These are phyloP conservation scores for Eupithecia exiguata DNA, from an alignment of 2,888 invertebrate species.

Conservation along the genomic window DNA sequence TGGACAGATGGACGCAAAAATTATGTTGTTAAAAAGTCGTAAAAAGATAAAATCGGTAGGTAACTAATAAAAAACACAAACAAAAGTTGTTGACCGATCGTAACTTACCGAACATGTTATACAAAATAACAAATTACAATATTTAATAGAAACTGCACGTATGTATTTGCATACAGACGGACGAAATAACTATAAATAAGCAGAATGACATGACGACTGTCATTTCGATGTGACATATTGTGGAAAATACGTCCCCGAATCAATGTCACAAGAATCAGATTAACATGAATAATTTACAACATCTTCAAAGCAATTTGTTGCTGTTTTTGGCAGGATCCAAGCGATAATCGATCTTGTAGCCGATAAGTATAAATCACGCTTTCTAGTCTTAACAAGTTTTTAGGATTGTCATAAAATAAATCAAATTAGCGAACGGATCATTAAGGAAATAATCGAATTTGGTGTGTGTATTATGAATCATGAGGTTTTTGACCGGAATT, in stretches of 20 bases:
- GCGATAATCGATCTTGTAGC: conserved; percentile 29
- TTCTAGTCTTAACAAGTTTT: conserved; percentile 42
- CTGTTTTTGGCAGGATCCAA: conserved; percentile 24
- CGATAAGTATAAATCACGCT: conserved; percentile 38
- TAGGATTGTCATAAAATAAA: conserved; percentile 41
- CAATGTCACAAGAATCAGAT: conserved; percentile 39
- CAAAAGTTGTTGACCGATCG: conserved; percentile 26
- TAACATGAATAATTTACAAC: conserved; percentile 31
- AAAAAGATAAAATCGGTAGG: conserved; percentile 10
- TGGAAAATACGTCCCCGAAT: conserved; percentile 41
- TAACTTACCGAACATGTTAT: conserved; percentile 23
- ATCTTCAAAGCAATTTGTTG: conserved; percentile 26
- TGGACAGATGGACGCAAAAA: conserved; percentile 17
- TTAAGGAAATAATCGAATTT: conserved; percentile 32
- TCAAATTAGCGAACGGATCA: conserved; percentile 40
- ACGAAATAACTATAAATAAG: conserved; percentile 45
- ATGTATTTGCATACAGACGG: conserved; percentile 27
- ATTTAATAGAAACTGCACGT: conserved; percentile 29
- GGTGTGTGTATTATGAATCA: conserved; percentile 35
- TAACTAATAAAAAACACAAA: conserved; percentile 16
- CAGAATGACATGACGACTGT: conserved; percentile 44
- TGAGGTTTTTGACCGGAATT: conserved; percentile 11
- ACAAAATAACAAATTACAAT: conserved; percentile 28
- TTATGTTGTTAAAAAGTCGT: conserved; percentile 24
- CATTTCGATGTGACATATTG: conserved; percentile 43